Base-by-base conservation (phyloP, 2,797 vertebrate genomes). In the Mastacembelus armatus region DNA sequence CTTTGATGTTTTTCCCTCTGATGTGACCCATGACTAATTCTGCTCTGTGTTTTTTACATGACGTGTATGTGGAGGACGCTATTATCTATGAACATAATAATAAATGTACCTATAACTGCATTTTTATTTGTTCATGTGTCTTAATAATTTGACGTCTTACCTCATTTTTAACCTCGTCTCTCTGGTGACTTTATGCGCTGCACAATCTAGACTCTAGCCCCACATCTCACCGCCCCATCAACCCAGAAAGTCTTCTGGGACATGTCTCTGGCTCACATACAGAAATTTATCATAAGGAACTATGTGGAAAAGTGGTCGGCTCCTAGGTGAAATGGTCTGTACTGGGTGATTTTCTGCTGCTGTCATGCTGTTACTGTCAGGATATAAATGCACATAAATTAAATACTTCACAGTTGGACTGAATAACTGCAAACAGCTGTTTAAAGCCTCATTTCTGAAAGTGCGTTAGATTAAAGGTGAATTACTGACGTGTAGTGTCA, bases 201-300 rank as follows among this genome's bases (percentile, higher is more conserved):
- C 59, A 19, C 83, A 83, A 79, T 83, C 72, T 66, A 59, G 63
- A 74, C 45, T 57, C 78, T 35, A 68, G 54, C 38, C 35, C 35
- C 33, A 36, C 73, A 59, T 60, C 43, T 74, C 39, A 14, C n/a
- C 7, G 16, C 52, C 59, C 33, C 54, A 67, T 60, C 58, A 66
- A 62, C 71, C 15, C 47, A 60, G 40, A 57, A 80, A 74, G 52
- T 75, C 58, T 48, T 7, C 29, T 1, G 45, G 54, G 71, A 73
- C 27, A 22, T 54, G 49, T 26, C 43, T 57, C 15, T n/a, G 8
- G 30, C 58, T 73, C 29, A 52, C 16, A 0, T 57, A 49, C 48
- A 43, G 39, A 39, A 65, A 68, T 52, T 56, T 21, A 19, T 54
- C 51, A 30, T 33, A 5, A 45, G 27, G 29, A 59, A 47, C 70